Conservation (phyloP, 2,113 vertebrate species). For the Halcyon malimbica region DNA sequence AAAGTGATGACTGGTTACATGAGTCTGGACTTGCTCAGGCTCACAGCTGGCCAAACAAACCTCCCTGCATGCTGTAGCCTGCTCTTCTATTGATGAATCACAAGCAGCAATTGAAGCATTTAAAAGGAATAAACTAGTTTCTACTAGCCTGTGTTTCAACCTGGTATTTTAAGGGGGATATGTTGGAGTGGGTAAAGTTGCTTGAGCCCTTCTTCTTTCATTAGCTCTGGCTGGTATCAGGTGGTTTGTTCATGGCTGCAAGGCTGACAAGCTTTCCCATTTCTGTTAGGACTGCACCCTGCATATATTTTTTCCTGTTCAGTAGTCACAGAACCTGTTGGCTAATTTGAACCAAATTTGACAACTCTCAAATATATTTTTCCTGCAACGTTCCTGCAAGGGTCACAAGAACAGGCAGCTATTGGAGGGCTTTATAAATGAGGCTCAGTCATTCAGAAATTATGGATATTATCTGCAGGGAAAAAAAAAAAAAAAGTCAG, state of each 20-base stretch:
- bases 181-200: background rate
- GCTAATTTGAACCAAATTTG: constrained; percentile 2
- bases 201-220: background rate
- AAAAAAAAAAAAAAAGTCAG: background rate
- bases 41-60: constrained; percentile 60
- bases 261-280: background rate
- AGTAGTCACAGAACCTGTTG: background rate
- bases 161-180: background rate
- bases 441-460: background rate
- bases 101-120: background rate
- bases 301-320: constrained; percentile 28
- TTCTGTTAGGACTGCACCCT: background rate
- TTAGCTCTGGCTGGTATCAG: background rate
- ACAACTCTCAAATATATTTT: background rate
- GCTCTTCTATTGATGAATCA: constrained; percentile 45
- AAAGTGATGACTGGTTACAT: constrained; percentile 46
- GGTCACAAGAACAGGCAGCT: background rate
- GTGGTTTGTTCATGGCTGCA: background rate
- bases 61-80: constrained; percentile 4
- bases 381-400: background rate
- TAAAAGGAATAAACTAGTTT: constrained; percentile 43
- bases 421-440: background rate
- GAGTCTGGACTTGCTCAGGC: constrained; percentile 60
- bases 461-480: background rate
- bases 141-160: background rate